Percentiles rank a stretch among this genome's conserved stretches.
Conservation (phyloP, 2,888 invertebrate genomes). For the Apoda limacodes region DNA sequence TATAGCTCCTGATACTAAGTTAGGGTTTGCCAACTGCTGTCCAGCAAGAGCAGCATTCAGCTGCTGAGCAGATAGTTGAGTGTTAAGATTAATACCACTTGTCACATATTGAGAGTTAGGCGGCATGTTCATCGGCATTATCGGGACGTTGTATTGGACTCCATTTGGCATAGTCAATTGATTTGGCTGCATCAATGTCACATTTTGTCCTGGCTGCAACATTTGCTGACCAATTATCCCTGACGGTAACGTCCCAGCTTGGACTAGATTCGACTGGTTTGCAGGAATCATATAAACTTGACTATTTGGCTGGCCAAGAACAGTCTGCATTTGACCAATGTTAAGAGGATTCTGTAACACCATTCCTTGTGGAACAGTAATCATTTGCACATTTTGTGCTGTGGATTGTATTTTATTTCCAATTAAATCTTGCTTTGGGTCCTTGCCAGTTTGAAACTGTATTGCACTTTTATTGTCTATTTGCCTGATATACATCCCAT, state of each 20-base stretch:
- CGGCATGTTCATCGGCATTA: conserved; percentile 59
- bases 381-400: conserved; percentile 59
- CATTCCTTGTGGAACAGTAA: conserved; percentile 59
- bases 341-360: conserved; percentile 56
- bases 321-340: conserved; percentile 48
- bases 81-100: conserved; percentile 49
- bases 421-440: conserved; percentile 46
- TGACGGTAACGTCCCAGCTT: conserved; percentile 36
- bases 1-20: conserved; percentile 41
- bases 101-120: conserved; percentile 53
- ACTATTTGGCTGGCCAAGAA: conserved; percentile 52
- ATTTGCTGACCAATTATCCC: conserved; percentile 51
- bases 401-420: conserved; percentile 44
- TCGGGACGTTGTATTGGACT: conserved; percentile 54
- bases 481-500: conserved; percentile 59
- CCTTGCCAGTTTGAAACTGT: conserved; percentile 53
- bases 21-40: conserved; percentile 44
- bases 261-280: conserved; percentile 48
- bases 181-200: conserved; percentile 60
- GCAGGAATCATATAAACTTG: conserved; percentile 63
- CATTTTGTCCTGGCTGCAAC: conserved; percentile 51
- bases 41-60: conserved; percentile 53
- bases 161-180: conserved; percentile 52
- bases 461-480: conserved; percentile 56
- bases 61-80: conserved; percentile 56